Evolutionary conservation across 1,140 invertebrate species (phyloP), one percentile per base, ranked within the genome.

Genomic region (Pygmarrhopalites habei): DNA sequence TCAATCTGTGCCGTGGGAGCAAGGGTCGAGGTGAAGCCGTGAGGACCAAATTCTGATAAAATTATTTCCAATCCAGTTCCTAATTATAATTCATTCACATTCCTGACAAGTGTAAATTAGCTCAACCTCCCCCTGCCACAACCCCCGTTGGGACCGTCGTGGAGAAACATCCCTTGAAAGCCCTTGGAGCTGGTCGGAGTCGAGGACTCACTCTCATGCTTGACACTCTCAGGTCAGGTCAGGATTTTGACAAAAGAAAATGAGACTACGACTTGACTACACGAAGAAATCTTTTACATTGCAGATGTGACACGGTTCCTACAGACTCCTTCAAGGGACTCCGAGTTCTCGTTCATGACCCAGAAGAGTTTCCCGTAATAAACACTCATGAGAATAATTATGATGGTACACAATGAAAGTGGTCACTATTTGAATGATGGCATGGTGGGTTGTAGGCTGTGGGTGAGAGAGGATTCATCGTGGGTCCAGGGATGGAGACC

Each of bases 281-380:
- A n/a, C n/a, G n/a, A n/a, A n/a, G n/a, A n/a, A n/a, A n/a, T n/a
- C n/a, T n/a, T n/a, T n/a, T n/a, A n/a, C n/a, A n/a, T n/a, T 41
- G 12, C 39, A 26, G 66, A 58, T 71, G 69, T 47, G 69, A 52
- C 23, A 39, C 56, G 15, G 64, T 71, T 7, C 69, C 69, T 3
- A 68, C 69, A 4, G 69, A 71, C 29, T 61, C 63, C 2, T 71
- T 71, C 41, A 67, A 66, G 59, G 69, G 69, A 21, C 52, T 71
- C 4, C 25, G 69, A 32, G 65, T 69, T 28, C 63, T 62, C 23
- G 66, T 71, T 1, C 70, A 71, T 46, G 60, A 67, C 29, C 65
- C 67, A 2, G 70, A 71, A 25, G 63, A 70, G 21, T 72, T 72
- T 62, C 70, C 68, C 10, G n/a, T n/a, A n/a, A n/a, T n/a, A n/a